phyloP scores from a whole-genome alignment of 64 coral and sea anemone species.

The Anthopleura sola region DNA sequence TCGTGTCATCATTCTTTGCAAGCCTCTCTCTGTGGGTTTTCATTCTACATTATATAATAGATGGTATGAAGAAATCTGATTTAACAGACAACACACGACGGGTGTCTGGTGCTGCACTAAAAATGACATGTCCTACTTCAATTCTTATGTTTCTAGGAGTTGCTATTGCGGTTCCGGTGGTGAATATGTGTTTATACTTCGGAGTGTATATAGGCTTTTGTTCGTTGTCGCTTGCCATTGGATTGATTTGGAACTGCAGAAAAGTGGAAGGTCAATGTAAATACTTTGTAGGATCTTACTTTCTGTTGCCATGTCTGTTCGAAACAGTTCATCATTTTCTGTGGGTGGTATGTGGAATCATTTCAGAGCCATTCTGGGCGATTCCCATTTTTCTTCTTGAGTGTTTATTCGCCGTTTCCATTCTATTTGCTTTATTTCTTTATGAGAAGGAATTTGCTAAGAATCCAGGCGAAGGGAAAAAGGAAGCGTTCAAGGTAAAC shows the following conservation, averaged over 20 bases:
- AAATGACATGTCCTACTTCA: neutral
- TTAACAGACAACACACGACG: neutral
- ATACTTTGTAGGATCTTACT: neutral
- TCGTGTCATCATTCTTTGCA: neutral
- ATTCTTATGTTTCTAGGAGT: neutral
- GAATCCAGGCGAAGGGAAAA: neutral
- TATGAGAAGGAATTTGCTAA: neutral
- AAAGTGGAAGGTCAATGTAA: neutral
- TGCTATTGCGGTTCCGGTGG: no score
- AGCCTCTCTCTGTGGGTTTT: neutral
- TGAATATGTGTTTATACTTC: no score
- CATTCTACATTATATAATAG: neutral
- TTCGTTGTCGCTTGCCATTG: neutral
- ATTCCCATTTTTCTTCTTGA: conserved; percentile 30
- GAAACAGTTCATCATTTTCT: conserved; percentile 28
- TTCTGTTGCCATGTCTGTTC: neutral
- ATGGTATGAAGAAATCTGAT: no score
- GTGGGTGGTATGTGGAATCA: conserved; percentile 61
- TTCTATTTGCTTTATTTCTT: neutral
- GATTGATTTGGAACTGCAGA: neutral
- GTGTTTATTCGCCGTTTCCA: neutral
- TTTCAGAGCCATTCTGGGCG: conserved; percentile 69
- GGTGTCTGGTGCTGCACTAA: neutral
- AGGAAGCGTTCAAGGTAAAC: neutral
- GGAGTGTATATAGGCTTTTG: neutral